phyloP scores from a whole-genome alignment of 2,888 invertebrate species.

The Cheilosia impressa region DNA sequence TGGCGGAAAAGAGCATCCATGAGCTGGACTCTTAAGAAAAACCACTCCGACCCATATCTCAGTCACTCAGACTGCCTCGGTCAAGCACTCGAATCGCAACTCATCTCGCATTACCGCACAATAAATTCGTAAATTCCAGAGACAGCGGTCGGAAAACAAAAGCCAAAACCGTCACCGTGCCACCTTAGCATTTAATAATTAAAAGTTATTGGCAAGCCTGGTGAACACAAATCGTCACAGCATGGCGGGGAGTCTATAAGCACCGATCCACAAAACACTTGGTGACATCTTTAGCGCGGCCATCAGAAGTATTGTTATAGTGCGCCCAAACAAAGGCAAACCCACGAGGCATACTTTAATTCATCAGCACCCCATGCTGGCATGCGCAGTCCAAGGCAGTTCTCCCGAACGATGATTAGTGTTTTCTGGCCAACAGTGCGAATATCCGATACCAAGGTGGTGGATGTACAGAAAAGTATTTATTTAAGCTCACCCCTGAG shows the following conservation, averaged over 20 bases:
- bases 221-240: constrained; percentile 13
- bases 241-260: constrained; percentile 35
- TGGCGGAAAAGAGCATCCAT: too few species aligned
- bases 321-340: constrained; percentile 23
- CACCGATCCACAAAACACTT: constrained; percentile 26
- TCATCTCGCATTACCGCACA: constrained; percentile 55
- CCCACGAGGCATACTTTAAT: constrained; percentile 16
- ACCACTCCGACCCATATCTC: too few species aligned
- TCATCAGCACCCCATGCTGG: constrained; percentile 48
- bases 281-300: constrained; percentile 48
- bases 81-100: background rate
- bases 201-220: constrained; percentile 59
- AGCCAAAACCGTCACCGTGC: background rate
- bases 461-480: background rate
- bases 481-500: constrained; percentile 16
- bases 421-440: constrained; percentile 22
- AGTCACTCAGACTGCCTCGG: too few species aligned
- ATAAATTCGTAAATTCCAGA: constrained; percentile 55
- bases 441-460: constrained; percentile 3
- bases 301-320: constrained; percentile 53
- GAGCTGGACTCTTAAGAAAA: too few species aligned
- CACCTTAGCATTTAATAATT: constrained; percentile 46
- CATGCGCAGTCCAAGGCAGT: background rate
- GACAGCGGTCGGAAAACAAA: constrained; percentile 29
- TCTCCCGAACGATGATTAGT: constrained; percentile 35